These are phyloP conservation scores for Sycobia sp. DNA, from an alignment of 1,140 invertebrate genomes.

Conservation along the genomic window DNA sequence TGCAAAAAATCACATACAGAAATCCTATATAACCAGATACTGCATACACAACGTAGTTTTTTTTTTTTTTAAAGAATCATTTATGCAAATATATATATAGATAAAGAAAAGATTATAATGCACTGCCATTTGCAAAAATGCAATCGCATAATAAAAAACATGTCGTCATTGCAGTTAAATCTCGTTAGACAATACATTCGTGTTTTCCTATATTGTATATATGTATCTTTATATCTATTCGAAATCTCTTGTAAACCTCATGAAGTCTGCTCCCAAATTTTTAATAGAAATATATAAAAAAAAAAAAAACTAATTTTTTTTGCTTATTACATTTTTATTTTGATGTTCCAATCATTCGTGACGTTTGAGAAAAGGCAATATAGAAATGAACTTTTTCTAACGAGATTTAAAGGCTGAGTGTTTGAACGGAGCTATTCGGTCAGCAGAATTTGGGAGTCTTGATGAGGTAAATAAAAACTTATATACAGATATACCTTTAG, in stretches of 20 bases:
- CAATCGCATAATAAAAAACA: constrained; percentile 15
- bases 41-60: too few relatives aligned
- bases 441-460: constrained; percentile 62
- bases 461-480: constrained; percentile 56
- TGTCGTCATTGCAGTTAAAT: constrained; percentile 59
- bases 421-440: constrained; percentile 51
- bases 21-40: too few relatives aligned
- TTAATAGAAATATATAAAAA: constrained; percentile 8
- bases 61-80: too few relatives aligned
- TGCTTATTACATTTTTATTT: not conserved
- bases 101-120: too few relatives aligned
- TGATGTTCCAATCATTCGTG: not conserved
- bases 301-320: constrained; percentile 6
- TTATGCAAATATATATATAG: too few relatives aligned
- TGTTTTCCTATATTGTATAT: too few relatives aligned
- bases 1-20: too few relatives aligned
- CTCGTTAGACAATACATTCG: constrained; percentile 57
- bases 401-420: constrained; percentile 60
- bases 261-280: constrained; percentile 61
- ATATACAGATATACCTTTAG: constrained; percentile 9
- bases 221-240: too few relatives aligned
- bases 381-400: constrained; percentile 44
- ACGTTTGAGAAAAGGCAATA: not conserved
- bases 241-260: constrained; percentile 54
- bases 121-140: constrained; percentile 17